These are phyloP conservation scores for Pegoplata infirma DNA, from an alignment of 2,888 invertebrate species.

Conservation along the genomic window DNA sequence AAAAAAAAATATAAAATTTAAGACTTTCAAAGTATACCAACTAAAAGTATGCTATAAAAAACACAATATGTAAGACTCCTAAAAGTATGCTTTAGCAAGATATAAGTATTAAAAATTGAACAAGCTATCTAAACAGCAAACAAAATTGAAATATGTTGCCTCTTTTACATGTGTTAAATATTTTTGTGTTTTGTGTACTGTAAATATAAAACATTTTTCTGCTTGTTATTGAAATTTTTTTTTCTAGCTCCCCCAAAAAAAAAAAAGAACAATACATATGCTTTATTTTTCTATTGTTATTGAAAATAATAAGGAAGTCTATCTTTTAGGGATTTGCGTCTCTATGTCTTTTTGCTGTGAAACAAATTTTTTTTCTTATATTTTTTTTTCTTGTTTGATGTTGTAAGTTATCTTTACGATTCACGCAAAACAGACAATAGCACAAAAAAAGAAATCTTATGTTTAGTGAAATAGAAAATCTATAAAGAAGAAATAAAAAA, in stretches of 20 bases:
- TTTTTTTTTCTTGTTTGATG: slow-evolving; percentile 40
- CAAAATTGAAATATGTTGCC: background rate
- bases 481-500: slow-evolving; percentile 13
- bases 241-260: background rate
- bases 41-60: slow-evolving; percentile 51
- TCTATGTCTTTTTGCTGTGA: slow-evolving; percentile 23
- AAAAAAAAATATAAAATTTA: slow-evolving; percentile 11
- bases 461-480: slow-evolving; percentile 46
- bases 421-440: slow-evolving; percentile 8
- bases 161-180: slow-evolving; percentile 35
- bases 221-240: background rate
- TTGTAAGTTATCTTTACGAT: slow-evolving; percentile 47
- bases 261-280: slow-evolving; percentile 49
- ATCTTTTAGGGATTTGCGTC: slow-evolving; percentile 33
- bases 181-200: slow-evolving; percentile 7
- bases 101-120: background rate
- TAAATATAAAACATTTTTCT: background rate
- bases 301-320: slow-evolving; percentile 36
- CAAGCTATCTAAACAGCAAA: background rate
- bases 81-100: background rate
- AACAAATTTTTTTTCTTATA: slow-evolving; percentile 12
- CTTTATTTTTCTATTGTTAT: slow-evolving; percentile 39
- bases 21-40: slow-evolving; percentile 12
- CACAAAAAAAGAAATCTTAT: slow-evolving; percentile 15
- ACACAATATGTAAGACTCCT: background rate